Base-by-base conservation (phyloP, 2,888 invertebrate genomes). In the Clistopyga incitator region DNA sequence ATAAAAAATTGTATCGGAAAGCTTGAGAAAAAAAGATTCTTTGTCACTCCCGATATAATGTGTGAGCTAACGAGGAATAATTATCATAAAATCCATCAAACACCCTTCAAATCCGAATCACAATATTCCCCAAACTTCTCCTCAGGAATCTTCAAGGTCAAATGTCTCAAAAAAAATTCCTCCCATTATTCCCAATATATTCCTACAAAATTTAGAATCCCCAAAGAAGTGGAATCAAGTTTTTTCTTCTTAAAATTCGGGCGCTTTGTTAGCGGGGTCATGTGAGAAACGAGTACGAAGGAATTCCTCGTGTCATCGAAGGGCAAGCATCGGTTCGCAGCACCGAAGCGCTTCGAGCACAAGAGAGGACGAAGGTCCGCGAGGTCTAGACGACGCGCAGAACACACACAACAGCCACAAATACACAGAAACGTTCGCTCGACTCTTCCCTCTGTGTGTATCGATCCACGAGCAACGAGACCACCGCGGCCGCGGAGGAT, bases 391-490 rank as follows among this genome's bases (percentile, higher is more conserved):
- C 83, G 83, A 68, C 80, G 38, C 61, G 54, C 52, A 45, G n/a
- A 50, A 70, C 68, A 64, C 71, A 23, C 23, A 61, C 47, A 45
- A 34, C 13, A 3, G 20, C 45, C 13, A 25, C 20, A 50, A 10
- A 54, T 3, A 74, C 52, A 68, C 47, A 74, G 20, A 75, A 18
- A 50, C 59, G 61, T 42, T 52, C 45, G 68, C 61, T 54, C 64
- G 74, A 70, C 74, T 79, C 79, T 83, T 72, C 71, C 72, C 67
- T 61, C 61, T 47, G 78, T 78, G 84, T 81, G 84, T 84, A 84
- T 84, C 84, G 84, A 84, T 84, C 84, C 81, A 42, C 78, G 81
- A 80, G 80, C 74, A 68, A 84, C 77, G 80, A 84, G 84, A 52
- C 79, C 83, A 81, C 84, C 77, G 81, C 75, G 65, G 65, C 54